Base-by-base conservation (phyloP, 2,888 invertebrate species). In the Arrhopalites spinosus region DNA sequence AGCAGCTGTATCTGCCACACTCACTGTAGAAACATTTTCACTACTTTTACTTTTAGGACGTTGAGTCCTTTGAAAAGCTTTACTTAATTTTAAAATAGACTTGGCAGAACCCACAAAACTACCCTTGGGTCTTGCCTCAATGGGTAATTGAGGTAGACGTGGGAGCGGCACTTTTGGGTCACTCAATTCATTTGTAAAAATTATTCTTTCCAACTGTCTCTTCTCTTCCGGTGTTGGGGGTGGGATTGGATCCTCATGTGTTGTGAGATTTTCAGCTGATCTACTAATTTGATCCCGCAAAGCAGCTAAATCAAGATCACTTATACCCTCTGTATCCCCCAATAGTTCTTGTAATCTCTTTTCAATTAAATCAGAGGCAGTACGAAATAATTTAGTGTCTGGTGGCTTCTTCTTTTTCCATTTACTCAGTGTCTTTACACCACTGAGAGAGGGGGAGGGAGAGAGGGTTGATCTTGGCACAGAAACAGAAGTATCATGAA, bases 281-380 rank as follows among this genome's bases (percentile, higher is more conserved):
- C 70, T 69, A 59, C 61, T 75, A 13, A 75, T 63, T 27, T 69
- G 56, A 20, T 75, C 70, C 20, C 75, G 61, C 1, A 75, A 45
- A n/a, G 47, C 59, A 13, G 53, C 70, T n/a, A 75, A 70, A 23
- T 75, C 75, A 25, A 29, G n/a, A 27, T 75, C 75, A 7, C 69
- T 45, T 15, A 75, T 61, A 20, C 69, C 75, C 29, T 75, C 75
- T 47, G 30, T 63, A n/a, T 72, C 75, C 13, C 82, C 82, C 17
- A 82, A 69, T 45, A 82, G 56, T 27, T 81, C 80, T 29, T 81
- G 81, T 45, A 82, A 61, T 70, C 78, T 73, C 20, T 75, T 71
- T 47, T 82, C 82, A n/a, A 80, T 81, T 53, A 78, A 73, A 59
- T 81, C 82, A 27, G 72, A 75, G 23, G 71, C 25, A 36, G 50